A percentile compares a stretch with the other conserved stretches of the same genome.
Conservation (phyloP, 2,888 invertebrate species). For the Antitype chi region DNA sequence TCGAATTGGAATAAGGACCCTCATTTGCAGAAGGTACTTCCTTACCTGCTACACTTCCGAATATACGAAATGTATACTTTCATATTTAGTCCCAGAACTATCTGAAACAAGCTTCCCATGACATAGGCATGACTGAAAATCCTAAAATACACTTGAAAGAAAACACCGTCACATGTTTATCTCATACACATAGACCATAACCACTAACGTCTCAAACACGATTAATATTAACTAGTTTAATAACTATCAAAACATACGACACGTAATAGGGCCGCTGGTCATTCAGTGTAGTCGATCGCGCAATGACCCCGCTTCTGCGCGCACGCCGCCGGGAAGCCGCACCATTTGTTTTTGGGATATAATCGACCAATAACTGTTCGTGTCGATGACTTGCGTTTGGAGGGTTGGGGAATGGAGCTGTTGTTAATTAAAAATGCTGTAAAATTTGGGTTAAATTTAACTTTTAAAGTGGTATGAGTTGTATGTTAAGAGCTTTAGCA, state of each 20-base stretch:
- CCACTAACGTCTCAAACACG: slow-evolving; percentile 30
- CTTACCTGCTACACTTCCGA: neutral
- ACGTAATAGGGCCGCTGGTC: slow-evolving; percentile 81
- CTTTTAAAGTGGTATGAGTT: slow-evolving; percentile 38
- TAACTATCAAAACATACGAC: slow-evolving; percentile 69
- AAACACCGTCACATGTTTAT: slow-evolving; percentile 21
- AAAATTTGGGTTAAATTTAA: slow-evolving; percentile 55
- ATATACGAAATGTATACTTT: neutral
- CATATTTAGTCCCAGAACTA: neutral
- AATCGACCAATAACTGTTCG: slow-evolving; percentile 75
- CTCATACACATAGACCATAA: slow-evolving; percentile 41
- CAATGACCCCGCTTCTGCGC: slow-evolving; percentile 84
- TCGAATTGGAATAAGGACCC: neutral
- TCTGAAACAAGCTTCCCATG: neutral
- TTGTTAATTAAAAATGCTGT: slow-evolving; percentile 57
- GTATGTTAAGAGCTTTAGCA: slow-evolving; percentile 2
- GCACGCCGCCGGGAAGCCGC: slow-evolving; percentile 75
- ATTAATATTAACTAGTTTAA: slow-evolving; percentile 64
- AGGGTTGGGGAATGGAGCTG: slow-evolving; percentile 63
- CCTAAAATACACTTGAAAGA: slow-evolving; percentile 3
- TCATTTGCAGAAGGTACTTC: no score
- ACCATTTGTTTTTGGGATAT: slow-evolving; percentile 80
- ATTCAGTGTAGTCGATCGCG: slow-evolving; percentile 85
- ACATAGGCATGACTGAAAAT: neutral
- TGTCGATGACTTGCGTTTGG: slow-evolving; percentile 67